Conservation (phyloP, 2,888 invertebrate genomes). For the Oscheius sp. region DNA sequence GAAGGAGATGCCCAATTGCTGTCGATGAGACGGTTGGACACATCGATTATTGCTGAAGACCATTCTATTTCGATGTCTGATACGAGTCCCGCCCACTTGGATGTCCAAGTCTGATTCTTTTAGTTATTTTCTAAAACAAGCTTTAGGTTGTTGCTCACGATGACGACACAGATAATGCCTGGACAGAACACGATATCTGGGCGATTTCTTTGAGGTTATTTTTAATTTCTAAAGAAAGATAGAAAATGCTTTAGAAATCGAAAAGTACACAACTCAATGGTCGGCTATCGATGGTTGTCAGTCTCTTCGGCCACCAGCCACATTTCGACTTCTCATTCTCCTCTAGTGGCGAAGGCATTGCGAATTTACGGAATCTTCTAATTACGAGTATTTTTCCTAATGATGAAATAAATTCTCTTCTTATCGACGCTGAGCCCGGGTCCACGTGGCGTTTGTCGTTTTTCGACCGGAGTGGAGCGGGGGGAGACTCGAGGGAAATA, state of each 20-base stretch:
- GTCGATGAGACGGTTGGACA: conserved; percentile 50
- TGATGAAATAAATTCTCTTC: background rate
- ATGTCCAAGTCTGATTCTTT: conserved; percentile 19
- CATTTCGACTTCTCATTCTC: background rate
- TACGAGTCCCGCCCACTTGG: conserved; percentile 42
- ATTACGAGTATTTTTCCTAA: conserved; percentile 15
- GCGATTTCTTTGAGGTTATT: conserved; percentile 44
- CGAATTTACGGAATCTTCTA: conserved; percentile 22
- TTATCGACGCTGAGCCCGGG: background rate
- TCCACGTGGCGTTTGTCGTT: background rate
- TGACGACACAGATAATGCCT: conserved; percentile 68
- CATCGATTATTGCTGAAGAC: conserved; percentile 35
- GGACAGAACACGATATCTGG: conserved; percentile 66
- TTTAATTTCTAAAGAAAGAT: background rate
- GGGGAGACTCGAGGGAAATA: background rate
- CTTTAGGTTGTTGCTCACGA: conserved; percentile 35
- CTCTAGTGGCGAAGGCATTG: conserved; percentile 7
- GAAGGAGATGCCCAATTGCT: conserved; percentile 51
- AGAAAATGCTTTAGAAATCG: conserved; percentile 5
- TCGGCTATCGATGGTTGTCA: conserved; percentile 20
- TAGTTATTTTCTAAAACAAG: background rate
- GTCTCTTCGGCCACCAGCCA: conserved; percentile 4
- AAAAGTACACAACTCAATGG: background rate
- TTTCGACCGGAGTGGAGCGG: conserved; percentile 1
- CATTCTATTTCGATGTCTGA: conserved; percentile 36